A percentile compares a stretch with the other conserved stretches of the same genome.
phyloP scores from a whole-genome alignment of 2,113 vertebrate species.

The Amazona guildingii region DNA sequence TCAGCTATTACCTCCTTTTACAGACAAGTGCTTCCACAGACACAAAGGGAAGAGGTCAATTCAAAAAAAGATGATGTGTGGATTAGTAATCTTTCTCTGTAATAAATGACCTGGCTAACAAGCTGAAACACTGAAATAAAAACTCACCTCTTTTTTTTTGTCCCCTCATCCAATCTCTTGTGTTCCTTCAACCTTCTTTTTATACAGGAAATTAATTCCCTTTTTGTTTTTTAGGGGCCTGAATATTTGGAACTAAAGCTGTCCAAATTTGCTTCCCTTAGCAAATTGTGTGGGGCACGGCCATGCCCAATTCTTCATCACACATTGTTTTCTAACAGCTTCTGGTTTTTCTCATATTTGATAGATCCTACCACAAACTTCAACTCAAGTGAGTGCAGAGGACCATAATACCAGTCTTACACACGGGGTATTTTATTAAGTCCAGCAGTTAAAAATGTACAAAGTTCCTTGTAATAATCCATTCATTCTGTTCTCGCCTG shows the following conservation, averaged over 20 bases:
- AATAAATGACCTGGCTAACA: constrained; percentile 69
- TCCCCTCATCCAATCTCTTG: constrained; percentile 19
- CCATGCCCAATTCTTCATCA: constrained; percentile 72
- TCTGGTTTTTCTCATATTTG: constrained; percentile 72
- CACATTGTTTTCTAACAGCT: constrained; percentile 70
- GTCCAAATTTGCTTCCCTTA: constrained; percentile 45
- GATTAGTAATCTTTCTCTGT: constrained; percentile 70
- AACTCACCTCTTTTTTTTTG: constrained; percentile 22
- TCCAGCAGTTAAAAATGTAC: constrained; percentile 92
- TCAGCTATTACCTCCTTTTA: constrained; percentile 78
- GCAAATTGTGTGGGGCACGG: constrained; percentile 61
- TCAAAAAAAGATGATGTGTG: constrained; percentile 68
- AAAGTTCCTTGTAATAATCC: constrained; percentile 97
- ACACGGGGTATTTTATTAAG: constrained; percentile 86
- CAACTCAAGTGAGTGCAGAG: constrained; percentile 67
- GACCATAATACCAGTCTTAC: constrained; percentile 74
- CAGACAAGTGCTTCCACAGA: constrained; percentile 72
- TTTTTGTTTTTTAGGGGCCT: constrained; percentile 48
- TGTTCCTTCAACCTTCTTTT: constrained; percentile 57
- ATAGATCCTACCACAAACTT: constrained; percentile 74
- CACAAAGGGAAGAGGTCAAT: constrained; percentile 71
- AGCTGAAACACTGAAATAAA: constrained; percentile 72
- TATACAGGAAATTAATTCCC: constrained; percentile 57
- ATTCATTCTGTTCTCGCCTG: constrained; percentile 98
- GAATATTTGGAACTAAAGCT: constrained; percentile 70